Percentiles rank a stretch among this genome's conserved stretches.
Conservation (phyloP, 2,797 vertebrate species). For the Enteromius afrohamiltoni region DNA sequence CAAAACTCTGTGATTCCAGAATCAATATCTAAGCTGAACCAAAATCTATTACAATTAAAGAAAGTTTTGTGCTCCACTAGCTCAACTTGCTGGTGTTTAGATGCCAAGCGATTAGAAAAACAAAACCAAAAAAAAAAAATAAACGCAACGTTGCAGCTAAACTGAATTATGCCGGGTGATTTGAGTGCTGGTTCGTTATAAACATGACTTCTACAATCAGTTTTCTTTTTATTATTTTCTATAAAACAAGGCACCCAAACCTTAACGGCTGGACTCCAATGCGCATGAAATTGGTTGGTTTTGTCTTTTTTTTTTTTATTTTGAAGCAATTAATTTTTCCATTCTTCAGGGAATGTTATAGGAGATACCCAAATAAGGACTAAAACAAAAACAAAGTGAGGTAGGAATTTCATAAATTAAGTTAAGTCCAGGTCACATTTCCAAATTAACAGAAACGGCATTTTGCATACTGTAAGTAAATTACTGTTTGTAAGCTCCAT, state of each 20-base stretch:
- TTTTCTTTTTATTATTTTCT: constrained; percentile 25
- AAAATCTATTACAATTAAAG: constrained; percentile 32
- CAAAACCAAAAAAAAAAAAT: not conserved
- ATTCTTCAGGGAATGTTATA: constrained; percentile 20
- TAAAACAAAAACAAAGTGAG: not conserved
- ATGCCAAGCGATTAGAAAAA: not conserved
- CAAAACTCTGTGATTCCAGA: not conserved
- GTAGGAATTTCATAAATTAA: not conserved
- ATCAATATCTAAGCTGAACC: constrained; percentile 25
- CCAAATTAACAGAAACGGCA: not conserved
- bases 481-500: not conserved
- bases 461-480: not conserved
- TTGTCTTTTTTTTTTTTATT: constrained; percentile 42
- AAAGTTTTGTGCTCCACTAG: not conserved
- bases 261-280: constrained; percentile 33
- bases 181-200: not conserved
- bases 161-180: constrained; percentile 4
- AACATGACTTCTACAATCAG: constrained; percentile 28
- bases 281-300: constrained; percentile 54
- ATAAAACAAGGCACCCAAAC: constrained; percentile 8
- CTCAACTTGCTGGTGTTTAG: not conserved
- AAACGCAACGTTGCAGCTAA: not conserved
- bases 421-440: not conserved
- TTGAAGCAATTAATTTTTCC: constrained; percentile 51
- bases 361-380: not conserved